phyloP scores from a whole-genome alignment of 2,888 invertebrate species.

The Noctua pronuba region DNA sequence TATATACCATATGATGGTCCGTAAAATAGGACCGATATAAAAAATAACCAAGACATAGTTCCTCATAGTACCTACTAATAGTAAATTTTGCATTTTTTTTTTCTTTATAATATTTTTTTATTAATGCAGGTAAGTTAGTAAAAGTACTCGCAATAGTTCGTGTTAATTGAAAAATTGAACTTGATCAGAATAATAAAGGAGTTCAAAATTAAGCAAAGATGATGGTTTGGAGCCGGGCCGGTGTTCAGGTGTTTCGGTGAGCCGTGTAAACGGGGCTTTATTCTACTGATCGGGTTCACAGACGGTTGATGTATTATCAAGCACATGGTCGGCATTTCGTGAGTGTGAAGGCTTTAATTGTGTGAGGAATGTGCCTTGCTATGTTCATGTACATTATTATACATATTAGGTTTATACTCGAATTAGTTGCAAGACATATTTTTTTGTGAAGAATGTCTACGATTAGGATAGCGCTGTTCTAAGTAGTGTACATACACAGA shows the following conservation, averaged over 20 bases:
- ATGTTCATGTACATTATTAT: constrained; percentile 84
- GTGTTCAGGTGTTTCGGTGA: constrained; percentile 44
- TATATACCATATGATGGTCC: constrained; percentile 77
- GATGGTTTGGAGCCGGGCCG: constrained; percentile 32
- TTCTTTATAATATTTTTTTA: constrained; percentile 85
- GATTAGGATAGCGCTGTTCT: constrained; percentile 87
- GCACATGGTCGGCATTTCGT: constrained; percentile 85
- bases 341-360: constrained; percentile 87
- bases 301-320: constrained; percentile 87
- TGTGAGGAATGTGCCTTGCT: constrained; percentile 91
- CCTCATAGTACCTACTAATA: constrained; percentile 90
- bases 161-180: constrained; percentile 71
- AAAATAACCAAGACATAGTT: constrained; percentile 89
- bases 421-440: constrained; percentile 90
- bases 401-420: constrained; percentile 89
- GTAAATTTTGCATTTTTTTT: constrained; percentile 88
- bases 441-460: constrained; percentile 88
- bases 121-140: constrained; percentile 87
- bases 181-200: constrained; percentile 73
- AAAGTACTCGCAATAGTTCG: constrained; percentile 82
- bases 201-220: constrained; percentile 13
- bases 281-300: constrained; percentile 77
- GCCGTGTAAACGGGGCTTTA: constrained; percentile 50
- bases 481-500: constrained; percentile 80
- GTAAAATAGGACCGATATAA: constrained; percentile 77